These are phyloP conservation scores for Heliconius charithonia DNA, from an alignment of 2,888 invertebrate genomes.

Conservation along the genomic window DNA sequence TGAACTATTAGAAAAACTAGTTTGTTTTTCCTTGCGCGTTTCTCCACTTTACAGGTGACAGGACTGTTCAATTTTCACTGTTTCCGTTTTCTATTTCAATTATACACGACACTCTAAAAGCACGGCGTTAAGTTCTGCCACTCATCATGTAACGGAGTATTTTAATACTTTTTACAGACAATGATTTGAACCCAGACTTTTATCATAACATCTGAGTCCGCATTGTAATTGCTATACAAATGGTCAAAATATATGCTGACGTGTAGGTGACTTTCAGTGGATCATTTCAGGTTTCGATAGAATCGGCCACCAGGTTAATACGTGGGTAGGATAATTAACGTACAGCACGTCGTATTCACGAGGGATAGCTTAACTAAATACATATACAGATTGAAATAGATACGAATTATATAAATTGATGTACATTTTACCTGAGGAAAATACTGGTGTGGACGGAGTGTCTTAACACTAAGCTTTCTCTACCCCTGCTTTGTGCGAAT, in stretches of 20 bases:
- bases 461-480: no score
- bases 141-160: not conserved
- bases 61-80: no score
- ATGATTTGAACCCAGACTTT: no score
- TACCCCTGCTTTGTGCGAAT: no score
- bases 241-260: not conserved
- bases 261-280: not conserved
- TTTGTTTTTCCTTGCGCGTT: not conserved
- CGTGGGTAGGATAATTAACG: not conserved
- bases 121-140: not conserved
- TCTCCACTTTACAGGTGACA: no score
- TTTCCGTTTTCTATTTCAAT: no score
- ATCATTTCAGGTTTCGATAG: not conserved
- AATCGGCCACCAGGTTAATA: slow-evolving; percentile 6
- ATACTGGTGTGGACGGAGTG: no score
- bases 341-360: not conserved
- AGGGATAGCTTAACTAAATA: not conserved
- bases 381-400: not conserved
- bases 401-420: no score
- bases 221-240: not conserved
- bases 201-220: no score
- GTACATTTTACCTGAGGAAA: no score
- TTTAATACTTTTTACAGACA: not conserved
- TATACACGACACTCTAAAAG: no score
- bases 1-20: not conserved